These are phyloP conservation scores for Mionectes olivaceus DNA, from an alignment of 2,797 vertebrate species.

Conservation along the genomic window DNA sequence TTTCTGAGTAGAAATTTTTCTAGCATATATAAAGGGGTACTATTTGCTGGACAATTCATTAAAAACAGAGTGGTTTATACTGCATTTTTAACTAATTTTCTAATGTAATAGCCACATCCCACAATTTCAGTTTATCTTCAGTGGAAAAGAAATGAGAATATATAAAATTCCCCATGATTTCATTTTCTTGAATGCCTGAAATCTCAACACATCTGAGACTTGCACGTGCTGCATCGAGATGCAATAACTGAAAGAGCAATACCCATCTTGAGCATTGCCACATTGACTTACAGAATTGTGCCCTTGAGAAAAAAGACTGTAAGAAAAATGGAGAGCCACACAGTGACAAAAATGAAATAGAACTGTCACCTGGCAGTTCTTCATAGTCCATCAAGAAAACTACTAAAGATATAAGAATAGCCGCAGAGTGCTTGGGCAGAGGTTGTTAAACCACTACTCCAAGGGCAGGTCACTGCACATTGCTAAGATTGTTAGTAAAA, in stretches of 20 bases:
- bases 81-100: constrained; percentile 49
- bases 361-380: constrained; percentile 81
- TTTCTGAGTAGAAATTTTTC: background rate
- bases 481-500: constrained; percentile 68
- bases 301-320: constrained; percentile 79
- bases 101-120: constrained; percentile 35
- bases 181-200: constrained; percentile 65
- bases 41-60: background rate
- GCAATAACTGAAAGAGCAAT: constrained; percentile 73
- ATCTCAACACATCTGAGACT: constrained; percentile 52
- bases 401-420: constrained; percentile 80
- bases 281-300: constrained; percentile 78
- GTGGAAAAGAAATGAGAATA: constrained; percentile 50
- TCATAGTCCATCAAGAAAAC: constrained; percentile 82
- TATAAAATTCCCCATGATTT: constrained; percentile 57
- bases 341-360: constrained; percentile 84
- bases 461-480: constrained; percentile 78
- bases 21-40: background rate
- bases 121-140: constrained; percentile 56
- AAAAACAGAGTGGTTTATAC: constrained; percentile 41
- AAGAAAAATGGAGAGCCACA: constrained; percentile 71
- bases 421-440: constrained; percentile 75
- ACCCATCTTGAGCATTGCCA: constrained; percentile 70
- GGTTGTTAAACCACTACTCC: constrained; percentile 77
- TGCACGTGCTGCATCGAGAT: constrained; percentile 44